Percentiles rank a stretch among this genome's conserved stretches.
These are phyloP conservation scores for Acleris sparsana DNA, from an alignment of 2,888 invertebrate genomes.

Conservation along the genomic window DNA sequence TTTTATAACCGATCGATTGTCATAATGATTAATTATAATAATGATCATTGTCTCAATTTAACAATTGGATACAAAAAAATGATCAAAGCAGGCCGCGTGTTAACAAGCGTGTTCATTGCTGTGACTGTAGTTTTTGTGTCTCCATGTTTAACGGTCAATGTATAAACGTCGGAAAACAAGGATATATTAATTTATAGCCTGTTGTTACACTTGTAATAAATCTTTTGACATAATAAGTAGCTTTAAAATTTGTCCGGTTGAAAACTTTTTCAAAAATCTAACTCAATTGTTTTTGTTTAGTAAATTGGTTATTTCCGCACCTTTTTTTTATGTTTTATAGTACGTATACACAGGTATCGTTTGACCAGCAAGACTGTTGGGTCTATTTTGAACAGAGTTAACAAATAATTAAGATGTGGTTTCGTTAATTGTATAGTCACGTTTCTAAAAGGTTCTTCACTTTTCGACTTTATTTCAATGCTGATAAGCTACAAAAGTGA, in stretches of 20 bases:
- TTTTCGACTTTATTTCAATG: too few relatives aligned
- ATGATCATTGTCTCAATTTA: conserved; percentile 46
- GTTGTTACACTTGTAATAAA: background rate
- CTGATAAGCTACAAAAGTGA: too few relatives aligned
- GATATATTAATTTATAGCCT: background rate
- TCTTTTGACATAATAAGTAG: background rate
- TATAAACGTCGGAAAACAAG: background rate
- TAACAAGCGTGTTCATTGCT: conserved; percentile 33
- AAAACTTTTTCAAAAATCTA: background rate
- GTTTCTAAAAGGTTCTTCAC: too few relatives aligned
- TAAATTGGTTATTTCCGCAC: too few relatives aligned
- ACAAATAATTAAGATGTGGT: too few relatives aligned
- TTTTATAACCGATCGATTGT: conserved; percentile 20
- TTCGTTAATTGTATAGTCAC: too few relatives aligned
- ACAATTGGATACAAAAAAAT: conserved; percentile 34
- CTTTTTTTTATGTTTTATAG: too few relatives aligned
- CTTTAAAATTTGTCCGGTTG: background rate
- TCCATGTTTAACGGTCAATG: background rate
- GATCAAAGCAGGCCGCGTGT: conserved; percentile 35
- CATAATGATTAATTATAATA: conserved; percentile 43
- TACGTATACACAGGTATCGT: too few relatives aligned
- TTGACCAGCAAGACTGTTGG: too few relatives aligned
- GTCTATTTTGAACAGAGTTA: too few relatives aligned
- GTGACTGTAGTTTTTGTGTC: conserved; percentile 25
- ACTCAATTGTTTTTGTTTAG: too few relatives aligned